phyloP scores from a whole-genome alignment of 1,140 invertebrate species.

The Bombus vancouverensis region DNA sequence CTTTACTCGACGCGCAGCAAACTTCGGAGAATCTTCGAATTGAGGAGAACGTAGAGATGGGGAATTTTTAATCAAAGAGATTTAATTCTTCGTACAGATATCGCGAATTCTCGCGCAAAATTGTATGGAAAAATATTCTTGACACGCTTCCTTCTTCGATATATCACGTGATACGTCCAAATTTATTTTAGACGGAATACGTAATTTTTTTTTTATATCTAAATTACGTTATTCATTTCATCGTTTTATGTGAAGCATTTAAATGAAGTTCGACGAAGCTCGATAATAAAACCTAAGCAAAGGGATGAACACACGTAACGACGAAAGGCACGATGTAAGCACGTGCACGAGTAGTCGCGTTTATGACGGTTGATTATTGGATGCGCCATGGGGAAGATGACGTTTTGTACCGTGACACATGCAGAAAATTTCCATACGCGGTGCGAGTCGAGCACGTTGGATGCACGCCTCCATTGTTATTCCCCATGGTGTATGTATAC shows the following conservation, averaged over 20 bases:
- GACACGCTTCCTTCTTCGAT: too few species aligned
- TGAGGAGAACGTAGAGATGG: rapidly evolving
- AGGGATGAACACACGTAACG: neutral
- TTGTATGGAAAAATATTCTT: too few species aligned
- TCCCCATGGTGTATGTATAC: neutral
- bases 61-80: too few species aligned
- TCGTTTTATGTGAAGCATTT: neutral
- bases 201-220: neutral
- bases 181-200: neutral
- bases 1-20: neutral
- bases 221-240: neutral
- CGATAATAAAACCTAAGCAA: neutral
- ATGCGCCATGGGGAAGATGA: constrained; percentile 22
- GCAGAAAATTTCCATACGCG: constrained; percentile 41
- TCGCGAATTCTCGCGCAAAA: too few species aligned
- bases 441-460: neutral
- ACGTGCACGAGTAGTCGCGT: constrained; percentile 4
- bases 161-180: too few species aligned
- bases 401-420: constrained; percentile 39
- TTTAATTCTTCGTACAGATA: too few species aligned
- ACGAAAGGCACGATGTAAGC: neutral
- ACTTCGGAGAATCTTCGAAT: too few species aligned
- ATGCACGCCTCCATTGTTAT: constrained; percentile 7
- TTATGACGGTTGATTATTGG: neutral
- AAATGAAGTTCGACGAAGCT: neutral